These are phyloP conservation scores for Tachina fera DNA, from an alignment of 2,888 invertebrate genomes.

Conservation along the genomic window DNA sequence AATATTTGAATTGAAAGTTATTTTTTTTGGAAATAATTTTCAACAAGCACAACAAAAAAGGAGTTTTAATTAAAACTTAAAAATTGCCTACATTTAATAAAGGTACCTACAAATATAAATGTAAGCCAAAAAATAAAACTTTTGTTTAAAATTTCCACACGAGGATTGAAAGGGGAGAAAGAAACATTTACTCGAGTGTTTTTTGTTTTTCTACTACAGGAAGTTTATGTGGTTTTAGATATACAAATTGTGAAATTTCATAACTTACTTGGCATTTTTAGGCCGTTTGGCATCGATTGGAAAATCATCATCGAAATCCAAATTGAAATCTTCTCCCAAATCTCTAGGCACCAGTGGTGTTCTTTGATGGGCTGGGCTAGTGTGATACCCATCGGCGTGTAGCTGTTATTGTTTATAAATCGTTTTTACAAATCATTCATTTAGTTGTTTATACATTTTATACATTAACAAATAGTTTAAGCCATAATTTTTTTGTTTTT, in stretches of 20 bases:
- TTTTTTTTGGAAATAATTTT: conserved; percentile 26
- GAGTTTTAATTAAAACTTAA: conserved; percentile 38
- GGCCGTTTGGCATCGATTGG: conserved; percentile 85
- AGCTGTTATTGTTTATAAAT: conserved; percentile 84
- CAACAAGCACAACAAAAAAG: conserved; percentile 51
- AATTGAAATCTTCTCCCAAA: conserved; percentile 87
- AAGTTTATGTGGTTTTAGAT: not conserved
- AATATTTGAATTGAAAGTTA: conserved; percentile 5
- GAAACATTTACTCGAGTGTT: conserved; percentile 41
- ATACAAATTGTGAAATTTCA: conserved; percentile 27
- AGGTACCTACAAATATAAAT: too few relatives aligned
- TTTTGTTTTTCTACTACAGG: conserved; percentile 19
- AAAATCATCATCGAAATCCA: conserved; percentile 83
- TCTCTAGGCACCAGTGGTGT: conserved; percentile 91
- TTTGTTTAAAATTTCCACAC: conserved; percentile 22
- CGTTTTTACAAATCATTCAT: conserved; percentile 50
- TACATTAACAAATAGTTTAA: conserved; percentile 32
- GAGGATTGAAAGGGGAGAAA: conserved; percentile 35
- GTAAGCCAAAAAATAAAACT: not conserved
- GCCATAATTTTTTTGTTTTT: conserved; percentile 1
- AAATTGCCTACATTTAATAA: conserved; percentile 27
- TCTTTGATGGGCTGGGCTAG: conserved; percentile 89
- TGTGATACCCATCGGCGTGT: conserved; percentile 94
- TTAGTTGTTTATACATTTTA: conserved; percentile 39
- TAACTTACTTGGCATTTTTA: conserved; percentile 95